Base-by-base conservation (phyloP, 2,113 vertebrate genomes). In the Sylvia atricapilla region DNA sequence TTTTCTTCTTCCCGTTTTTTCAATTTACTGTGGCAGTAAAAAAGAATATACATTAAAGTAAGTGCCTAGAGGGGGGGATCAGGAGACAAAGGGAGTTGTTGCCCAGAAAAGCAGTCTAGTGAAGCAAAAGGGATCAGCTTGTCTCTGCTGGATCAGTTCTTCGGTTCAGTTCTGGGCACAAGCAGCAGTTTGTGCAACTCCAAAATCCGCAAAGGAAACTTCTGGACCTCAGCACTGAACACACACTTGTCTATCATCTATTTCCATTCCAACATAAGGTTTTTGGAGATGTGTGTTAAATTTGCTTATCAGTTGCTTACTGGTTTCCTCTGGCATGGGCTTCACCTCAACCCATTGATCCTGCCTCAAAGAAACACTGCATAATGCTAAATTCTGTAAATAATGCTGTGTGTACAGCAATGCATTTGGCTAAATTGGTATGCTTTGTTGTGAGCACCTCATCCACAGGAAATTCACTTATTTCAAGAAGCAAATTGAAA, bases 161-260 rank as follows among this genome's bases (percentile, higher is more conserved):
- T 74, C 52, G 25, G 28, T 31, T 80, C 25, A 21, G 16, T 58
- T 70, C 52, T 46, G 19, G 23, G 55, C 64, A 70, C 0, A 0
- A 69, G 16, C 13, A 44, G 35, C 15, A 49, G 9, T 35, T 22
- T 59, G 27, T 31, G 35, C 18, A 84, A 46, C 33, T 39, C 20
- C 12, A 58, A 31, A 44, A 77, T 9, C 41, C 53, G 41, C 2
- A 4, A 27, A 1, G 1, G 24, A 24, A 22, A 30, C 1, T 1
- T 35, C 21, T 55, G 44, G 60, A 15, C 53, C 49, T 16, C 11
- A 9, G 20, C 62, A 60, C 13, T n/a, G n/a, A 83, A 53, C 0
- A 2, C 43, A 60, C 1, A 0, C 11, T 43, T 22, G 25, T 41
- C 46, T 56, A 10, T 7, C 8, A 5, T 6, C 30, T 52, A 9